Conservation (phyloP, 2,113 vertebrate species). For the Porphyrio hochstetteri region DNA sequence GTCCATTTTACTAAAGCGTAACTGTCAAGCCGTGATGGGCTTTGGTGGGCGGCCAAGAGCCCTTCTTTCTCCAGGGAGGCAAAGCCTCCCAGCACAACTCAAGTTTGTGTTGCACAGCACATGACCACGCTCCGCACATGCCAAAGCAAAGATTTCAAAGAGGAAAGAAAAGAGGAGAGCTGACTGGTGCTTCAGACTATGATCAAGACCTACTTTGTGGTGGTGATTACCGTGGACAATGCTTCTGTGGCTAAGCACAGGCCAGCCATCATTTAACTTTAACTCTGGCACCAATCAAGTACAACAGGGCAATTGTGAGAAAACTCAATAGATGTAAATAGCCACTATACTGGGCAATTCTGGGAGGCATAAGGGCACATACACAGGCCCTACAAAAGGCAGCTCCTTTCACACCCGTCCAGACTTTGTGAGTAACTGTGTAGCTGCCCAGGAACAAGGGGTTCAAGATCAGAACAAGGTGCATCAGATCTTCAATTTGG, state of each 20-base stretch:
- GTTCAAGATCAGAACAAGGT: neutral
- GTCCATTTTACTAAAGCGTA: constrained; percentile 32
- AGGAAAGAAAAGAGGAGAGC: constrained; percentile 20
- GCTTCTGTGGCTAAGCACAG: neutral
- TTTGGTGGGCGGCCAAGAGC: constrained; percentile 62
- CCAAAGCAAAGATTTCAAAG: constrained; percentile 47
- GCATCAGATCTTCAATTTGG: neutral
- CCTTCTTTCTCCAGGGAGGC: constrained; percentile 28
- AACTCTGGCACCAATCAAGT: neutral
- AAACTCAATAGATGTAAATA: neutral
- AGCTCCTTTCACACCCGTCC: fast-evolving
- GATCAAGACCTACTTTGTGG: constrained; percentile 16
- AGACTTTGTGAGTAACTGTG: neutral
- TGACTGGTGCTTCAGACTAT: constrained; percentile 14
- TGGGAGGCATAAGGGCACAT: neutral
- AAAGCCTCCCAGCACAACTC: constrained; percentile 16
- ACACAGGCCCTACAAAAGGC: neutral
- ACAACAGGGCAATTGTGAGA: constrained; percentile 19
- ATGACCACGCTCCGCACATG: constrained; percentile 23
- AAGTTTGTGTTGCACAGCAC: constrained; percentile 19
- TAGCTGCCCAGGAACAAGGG: neutral
- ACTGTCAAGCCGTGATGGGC: constrained; percentile 56
- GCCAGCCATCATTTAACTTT: neutral
- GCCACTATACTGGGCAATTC: neutral
- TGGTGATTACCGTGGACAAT: neutral